Conservation (phyloP, 2,113 vertebrate genomes). For the Leptodactylus fuscus region DNA sequence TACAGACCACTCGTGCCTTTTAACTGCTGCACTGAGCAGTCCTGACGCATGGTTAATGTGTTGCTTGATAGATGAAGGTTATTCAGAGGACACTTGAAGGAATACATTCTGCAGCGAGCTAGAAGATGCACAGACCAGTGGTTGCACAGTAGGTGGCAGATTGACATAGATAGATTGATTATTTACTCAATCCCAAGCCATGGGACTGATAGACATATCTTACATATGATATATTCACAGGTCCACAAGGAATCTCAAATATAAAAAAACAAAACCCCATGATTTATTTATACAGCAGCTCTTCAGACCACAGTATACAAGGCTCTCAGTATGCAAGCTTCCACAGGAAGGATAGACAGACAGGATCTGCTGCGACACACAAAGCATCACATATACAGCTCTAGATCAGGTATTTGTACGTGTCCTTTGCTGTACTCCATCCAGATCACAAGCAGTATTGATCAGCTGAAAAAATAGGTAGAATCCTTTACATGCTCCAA, state of each 20-base stretch:
- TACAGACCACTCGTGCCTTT: background rate
- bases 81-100: slow-evolving; percentile 33
- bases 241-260: no score
- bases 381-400: background rate
- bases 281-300: slow-evolving; percentile 15
- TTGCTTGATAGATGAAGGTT: slow-evolving; percentile 35
- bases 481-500: slow-evolving; percentile 86
- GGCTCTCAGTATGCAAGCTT: slow-evolving; percentile 28
- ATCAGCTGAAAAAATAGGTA: slow-evolving; percentile 96
- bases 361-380: background rate
- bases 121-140: background rate
- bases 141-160: background rate
- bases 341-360: slow-evolving; percentile 57
- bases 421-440: background rate
- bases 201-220: background rate
- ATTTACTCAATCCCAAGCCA: background rate
- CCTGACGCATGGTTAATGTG: slow-evolving; percentile 34
- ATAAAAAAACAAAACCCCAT: background rate
- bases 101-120: background rate
- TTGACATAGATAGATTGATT: background rate
- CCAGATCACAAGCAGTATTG: background rate
- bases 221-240: background rate
- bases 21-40: slow-evolving; percentile 10
- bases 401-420: no score
- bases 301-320: background rate